Percentiles rank a stretch among this genome's conserved stretches.
These are phyloP conservation scores for Lontra canadensis DNA, from an alignment of 2,113 vertebrate genomes.

Conservation along the genomic window DNA sequence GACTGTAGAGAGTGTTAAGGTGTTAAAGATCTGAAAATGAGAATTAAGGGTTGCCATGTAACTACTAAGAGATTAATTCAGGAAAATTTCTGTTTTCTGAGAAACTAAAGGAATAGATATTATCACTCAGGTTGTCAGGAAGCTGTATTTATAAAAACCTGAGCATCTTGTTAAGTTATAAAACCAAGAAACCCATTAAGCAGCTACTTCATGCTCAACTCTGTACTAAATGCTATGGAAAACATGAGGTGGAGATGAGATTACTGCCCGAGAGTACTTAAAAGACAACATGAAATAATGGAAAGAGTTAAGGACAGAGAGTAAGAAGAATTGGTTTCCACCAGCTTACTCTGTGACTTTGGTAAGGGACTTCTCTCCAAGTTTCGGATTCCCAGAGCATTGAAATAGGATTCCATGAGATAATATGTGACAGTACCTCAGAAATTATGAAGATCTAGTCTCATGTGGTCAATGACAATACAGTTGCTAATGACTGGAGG, in stretches of 20 bases:
- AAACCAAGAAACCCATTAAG: constrained; percentile 11
- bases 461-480: background rate
- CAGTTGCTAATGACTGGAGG: background rate
- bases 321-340: background rate
- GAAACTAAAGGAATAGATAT: background rate
- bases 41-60: constrained; percentile 41
- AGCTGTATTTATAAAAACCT: constrained; percentile 15
- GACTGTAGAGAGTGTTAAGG: background rate
- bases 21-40: constrained; percentile 44
- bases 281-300: background rate
- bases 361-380: background rate
- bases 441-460: background rate
- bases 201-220: background rate
- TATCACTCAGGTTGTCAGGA: background rate
- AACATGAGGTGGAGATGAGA: constrained; percentile 21
- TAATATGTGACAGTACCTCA: background rate
- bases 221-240: background rate
- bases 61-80: constrained; percentile 37
- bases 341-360: background rate
- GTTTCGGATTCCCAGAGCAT: background rate
- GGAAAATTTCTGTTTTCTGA: constrained; percentile 56
- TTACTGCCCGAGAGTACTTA: background rate
- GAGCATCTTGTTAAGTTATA: constrained; percentile 24
- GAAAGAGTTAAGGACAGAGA: background rate
- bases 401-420: constrained; percentile 20